Percentiles rank a stretch among this genome's conserved stretches.
Conservation (phyloP, 2,888 invertebrate species). For the Drosophila infuscata region DNA sequence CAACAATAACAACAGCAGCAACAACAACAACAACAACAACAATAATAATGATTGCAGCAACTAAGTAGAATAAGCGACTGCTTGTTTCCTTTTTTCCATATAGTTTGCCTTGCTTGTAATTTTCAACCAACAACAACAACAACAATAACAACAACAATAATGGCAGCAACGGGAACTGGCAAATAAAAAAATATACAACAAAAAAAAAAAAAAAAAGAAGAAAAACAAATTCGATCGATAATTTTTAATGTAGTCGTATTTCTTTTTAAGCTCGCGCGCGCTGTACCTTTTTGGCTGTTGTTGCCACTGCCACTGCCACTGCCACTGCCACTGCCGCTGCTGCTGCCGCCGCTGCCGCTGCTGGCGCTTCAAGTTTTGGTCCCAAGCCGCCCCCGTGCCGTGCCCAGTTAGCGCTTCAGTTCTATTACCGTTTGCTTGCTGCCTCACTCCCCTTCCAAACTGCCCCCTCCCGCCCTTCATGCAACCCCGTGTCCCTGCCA, state of each 20-base stretch:
- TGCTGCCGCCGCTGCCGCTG: slow-evolving; percentile 4
- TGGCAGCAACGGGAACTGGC: slow-evolving; percentile 11
- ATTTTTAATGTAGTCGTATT: slow-evolving; percentile 81
- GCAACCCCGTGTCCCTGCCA: background rate
- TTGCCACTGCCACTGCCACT: background rate
- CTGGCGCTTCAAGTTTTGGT: slow-evolving; percentile 42
- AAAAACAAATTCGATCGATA: slow-evolving; percentile 71
- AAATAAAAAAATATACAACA: slow-evolving; percentile 24
- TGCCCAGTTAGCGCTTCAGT: slow-evolving; percentile 54
- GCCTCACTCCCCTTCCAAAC: background rate
- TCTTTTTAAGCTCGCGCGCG: slow-evolving; percentile 69
- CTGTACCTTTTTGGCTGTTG: slow-evolving; percentile 68
- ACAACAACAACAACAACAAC: background rate
- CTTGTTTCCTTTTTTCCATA: background rate
- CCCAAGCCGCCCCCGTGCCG: slow-evolving; percentile 7
- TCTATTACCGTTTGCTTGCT: slow-evolving; percentile 40
- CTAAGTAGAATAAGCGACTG: slow-evolving; percentile 13
- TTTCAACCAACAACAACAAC: slow-evolving; percentile 15
- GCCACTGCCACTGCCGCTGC: background rate
- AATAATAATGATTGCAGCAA: background rate
- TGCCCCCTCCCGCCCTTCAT: too few relatives aligned
- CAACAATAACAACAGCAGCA: too few relatives aligned
- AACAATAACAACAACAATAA: slow-evolving; percentile 5
- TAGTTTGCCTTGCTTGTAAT: slow-evolving; percentile 29
- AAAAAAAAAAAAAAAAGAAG: slow-evolving; percentile 18